Base-by-base conservation (phyloP, 2,113 vertebrate genomes). In the Gambusia affinis region DNA sequence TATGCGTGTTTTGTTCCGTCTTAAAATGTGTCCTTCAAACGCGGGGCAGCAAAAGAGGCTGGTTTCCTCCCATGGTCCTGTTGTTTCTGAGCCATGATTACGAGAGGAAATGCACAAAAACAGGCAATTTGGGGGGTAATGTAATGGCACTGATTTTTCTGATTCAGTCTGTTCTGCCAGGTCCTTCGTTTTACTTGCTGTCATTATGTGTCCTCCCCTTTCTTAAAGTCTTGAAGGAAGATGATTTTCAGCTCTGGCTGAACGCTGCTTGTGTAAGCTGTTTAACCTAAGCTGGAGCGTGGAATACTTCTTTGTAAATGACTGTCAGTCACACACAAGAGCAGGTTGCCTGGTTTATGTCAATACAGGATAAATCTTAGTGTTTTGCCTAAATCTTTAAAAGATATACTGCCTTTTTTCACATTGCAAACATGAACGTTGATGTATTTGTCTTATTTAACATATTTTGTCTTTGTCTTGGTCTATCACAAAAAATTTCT, bases 21-120 rank as follows among this genome's bases (percentile, higher is more conserved):
- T 75, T 77, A 65, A 54, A 89, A 82, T 85, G 84, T 89, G 90
- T 92, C 90, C 79, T 91, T 78, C 76, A 31, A 62, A 78, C 74
- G 44, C 12, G 51, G 74, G 17, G 44, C 39, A 64, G 64, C 64
- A 60, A 42, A 69, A 84, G 81, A 81, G 19, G 76, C 75, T 4
- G 65, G 78, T 89, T 90, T 89, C 86, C 84, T 83, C 62, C 0
- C 22, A 65, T 42, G 78, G 68, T 85, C 68, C 67, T 65, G 88
- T 85, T 91, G 87, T 91, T 81, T 85, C 35, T 61, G 65, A 80
- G 78, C 72, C 65, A 6, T 88, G 86, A 90, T 90, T 80, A 87
- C 61, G 60, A 54, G 63, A 85, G 85, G 76, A 85, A 81, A 88
- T 64, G 73, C 68, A 80, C 60, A 85, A 80, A 79, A 83, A 81